phyloP scores from a whole-genome alignment of 2,113 vertebrate genomes.

The Bubo blakistoni region DNA sequence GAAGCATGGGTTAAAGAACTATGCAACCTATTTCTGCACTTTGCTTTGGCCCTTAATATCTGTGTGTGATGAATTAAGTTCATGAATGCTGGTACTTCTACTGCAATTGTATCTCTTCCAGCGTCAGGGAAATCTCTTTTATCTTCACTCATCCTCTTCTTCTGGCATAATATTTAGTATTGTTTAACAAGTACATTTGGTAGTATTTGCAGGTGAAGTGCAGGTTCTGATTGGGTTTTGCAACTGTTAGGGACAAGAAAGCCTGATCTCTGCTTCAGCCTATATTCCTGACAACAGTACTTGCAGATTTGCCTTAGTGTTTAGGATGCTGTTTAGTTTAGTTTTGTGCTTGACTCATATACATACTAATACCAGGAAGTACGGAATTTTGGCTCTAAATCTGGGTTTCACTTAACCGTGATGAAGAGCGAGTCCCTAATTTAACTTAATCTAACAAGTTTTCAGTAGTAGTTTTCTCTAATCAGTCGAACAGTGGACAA shows the following conservation, averaged over 20 bases:
- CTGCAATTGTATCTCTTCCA: neutral
- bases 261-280: neutral
- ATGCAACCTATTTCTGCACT: neutral
- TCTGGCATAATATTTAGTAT: neutral
- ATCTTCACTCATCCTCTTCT: neutral
- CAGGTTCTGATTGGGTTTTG: neutral
- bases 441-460: neutral
- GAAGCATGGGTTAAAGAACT: neutral
- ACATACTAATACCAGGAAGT: neutral
- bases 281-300: neutral
- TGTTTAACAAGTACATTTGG: neutral
- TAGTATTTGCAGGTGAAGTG: neutral
- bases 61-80: neutral
- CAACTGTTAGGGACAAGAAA: neutral
- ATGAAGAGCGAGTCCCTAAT: neutral
- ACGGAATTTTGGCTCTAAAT: neutral
- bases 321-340: neutral
- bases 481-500: neutral
- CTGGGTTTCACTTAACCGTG: neutral
- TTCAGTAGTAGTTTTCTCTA: neutral
- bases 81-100: neutral
- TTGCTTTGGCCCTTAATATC: neutral
- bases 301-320: neutral
- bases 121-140: neutral
- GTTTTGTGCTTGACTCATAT: neutral